Percentiles rank a stretch among this genome's conserved stretches.
These are phyloP conservation scores for Lepetodrilus schrolli DNA, from an alignment of 2,888 invertebrate genomes.

Conservation along the genomic window DNA sequence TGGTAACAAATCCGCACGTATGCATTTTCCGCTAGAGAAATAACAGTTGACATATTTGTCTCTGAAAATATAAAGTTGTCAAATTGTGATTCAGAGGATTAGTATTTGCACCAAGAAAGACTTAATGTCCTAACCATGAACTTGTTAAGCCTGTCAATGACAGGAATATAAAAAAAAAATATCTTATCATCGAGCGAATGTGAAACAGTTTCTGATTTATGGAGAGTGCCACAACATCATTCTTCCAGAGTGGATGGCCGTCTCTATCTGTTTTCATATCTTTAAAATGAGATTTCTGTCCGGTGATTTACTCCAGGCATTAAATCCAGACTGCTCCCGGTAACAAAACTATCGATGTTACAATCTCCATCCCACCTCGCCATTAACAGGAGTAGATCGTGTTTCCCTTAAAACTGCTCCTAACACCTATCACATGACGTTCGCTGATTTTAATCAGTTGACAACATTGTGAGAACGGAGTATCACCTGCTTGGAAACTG, in stretches of 20 bases:
- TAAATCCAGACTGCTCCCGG: not conserved
- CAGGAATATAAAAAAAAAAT: not conserved
- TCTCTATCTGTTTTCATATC: not conserved
- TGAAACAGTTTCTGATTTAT: constrained; percentile 21
- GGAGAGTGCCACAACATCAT: not conserved
- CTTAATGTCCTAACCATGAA: not conserved
- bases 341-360: not conserved
- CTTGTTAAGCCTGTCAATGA: not conserved
- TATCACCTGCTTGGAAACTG: constrained; percentile 20
- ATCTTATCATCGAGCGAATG: constrained; percentile 2
- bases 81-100: not conserved
- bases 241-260: not conserved
- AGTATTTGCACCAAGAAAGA: not conserved
- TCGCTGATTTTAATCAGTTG: constrained; percentile 14
- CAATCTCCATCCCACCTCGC: not conserved
- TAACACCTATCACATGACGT: constrained; percentile 16
- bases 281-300: not conserved
- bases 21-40: not conserved
- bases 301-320: constrained; percentile 10
- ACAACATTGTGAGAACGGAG: constrained; percentile 5
- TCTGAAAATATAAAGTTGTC: not conserved
- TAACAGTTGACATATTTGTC: not conserved
- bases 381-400: constrained; percentile 12
- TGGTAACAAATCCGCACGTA: no score
- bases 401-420: constrained; percentile 21